Evolutionary conservation across 2,113 vertebrate species (phyloP).

Genomic region (Semnornis frantzii): DNA sequence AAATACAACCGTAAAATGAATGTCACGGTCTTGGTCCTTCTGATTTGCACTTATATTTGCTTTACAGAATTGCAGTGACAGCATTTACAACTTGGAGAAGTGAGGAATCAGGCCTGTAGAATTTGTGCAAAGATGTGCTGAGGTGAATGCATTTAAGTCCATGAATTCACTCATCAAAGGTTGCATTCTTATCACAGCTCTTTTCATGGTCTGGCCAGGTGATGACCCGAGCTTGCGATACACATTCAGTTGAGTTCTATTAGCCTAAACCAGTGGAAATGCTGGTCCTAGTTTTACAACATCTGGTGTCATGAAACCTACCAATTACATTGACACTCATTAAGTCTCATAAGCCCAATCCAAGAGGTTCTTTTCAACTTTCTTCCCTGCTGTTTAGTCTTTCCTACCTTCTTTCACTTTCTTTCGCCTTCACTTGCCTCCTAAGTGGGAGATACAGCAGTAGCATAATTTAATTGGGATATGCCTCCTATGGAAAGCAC

Average conservation of each 20-base stretch:
- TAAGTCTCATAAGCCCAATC: background rate
- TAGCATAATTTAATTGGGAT: background rate
- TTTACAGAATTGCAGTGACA: background rate
- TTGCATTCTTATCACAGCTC: background rate
- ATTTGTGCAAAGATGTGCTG: background rate
- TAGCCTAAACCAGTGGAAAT: background rate
- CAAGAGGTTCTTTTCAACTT: background rate
- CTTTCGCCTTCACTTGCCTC: background rate
- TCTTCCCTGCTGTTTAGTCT: background rate
- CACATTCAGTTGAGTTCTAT: background rate
- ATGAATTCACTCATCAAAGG: background rate
- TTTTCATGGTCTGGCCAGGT: background rate
- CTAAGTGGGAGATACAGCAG: background rate
- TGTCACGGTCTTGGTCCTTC: background rate
- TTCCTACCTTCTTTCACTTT: background rate
- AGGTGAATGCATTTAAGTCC: background rate
- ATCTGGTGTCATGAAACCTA: background rate
- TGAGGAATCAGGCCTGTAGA: background rate
- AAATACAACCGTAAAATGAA: background rate
- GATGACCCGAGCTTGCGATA: background rate
- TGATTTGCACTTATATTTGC: background rate
- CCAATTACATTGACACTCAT: background rate
- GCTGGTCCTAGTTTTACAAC: background rate
- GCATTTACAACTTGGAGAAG: background rate
- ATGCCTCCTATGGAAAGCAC: background rate